Base-by-base conservation (phyloP, 92 coral and sea anemone genomes). In the Porites rus region DNA sequence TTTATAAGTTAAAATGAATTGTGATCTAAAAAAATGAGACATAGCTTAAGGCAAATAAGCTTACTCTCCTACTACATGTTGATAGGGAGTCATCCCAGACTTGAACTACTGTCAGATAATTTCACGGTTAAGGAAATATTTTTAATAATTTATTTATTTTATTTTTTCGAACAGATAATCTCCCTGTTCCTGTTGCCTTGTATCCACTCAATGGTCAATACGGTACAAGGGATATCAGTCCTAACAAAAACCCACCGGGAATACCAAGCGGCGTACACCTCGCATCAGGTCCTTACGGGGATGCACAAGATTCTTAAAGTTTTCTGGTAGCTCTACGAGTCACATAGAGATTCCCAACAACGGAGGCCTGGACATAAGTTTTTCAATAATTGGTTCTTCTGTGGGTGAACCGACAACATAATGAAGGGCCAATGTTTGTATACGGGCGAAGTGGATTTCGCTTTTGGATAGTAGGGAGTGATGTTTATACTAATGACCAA, bases 281-380 rank as follows among this genome's bases (percentile, higher is more conserved):
- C 10, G 83, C 84, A 28, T 50, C 75, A 21, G 76, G 76, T 25
- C 76, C 76, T 51, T 3, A 63, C 51, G 79, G 90, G 50, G 51
- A 53, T 67, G 74, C 78, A 87, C 68, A 68, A 31, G 92, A 84
- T 69, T 65, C 87, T n/a, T 75, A 82, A 63, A 83, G 73, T 63
- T 81, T 56, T 77, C 64, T 21, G 87, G 87, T 12, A 79, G 50
- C 53, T 18, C 80, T 11, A 56, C 72, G 67, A 73, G 86, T 46
- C 77, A 79, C 64, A 87, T 87, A 20, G 87, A 80, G 7, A 28
- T 81, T 12, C 75, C 85, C 62, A 58, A 71, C 17, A 75, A 72
- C 31, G 16, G 70, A 24, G 75, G 75, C 24, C 68, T 82, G 53
- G 87, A 81, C 66, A 58, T 50, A 11, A 51, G 82, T 61, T 72